Evolutionary conservation across 2,888 invertebrate species (phyloP), one percentile per base, ranked within the genome.

Genomic region (Tenthredo livida): DNA sequence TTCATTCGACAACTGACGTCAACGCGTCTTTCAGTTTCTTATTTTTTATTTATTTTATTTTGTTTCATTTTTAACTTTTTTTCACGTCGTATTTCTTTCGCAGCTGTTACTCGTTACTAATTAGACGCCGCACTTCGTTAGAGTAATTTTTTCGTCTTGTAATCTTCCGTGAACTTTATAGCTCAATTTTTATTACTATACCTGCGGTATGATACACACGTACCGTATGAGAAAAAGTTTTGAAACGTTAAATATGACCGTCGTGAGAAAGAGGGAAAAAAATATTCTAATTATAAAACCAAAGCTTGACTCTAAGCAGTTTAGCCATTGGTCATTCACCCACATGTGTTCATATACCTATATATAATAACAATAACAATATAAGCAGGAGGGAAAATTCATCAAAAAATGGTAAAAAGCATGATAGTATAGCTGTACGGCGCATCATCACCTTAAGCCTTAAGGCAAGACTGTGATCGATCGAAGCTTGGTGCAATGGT

Each of bases 401-500:
- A 33, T 33, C 33, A 29, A 29, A 29, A 29, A 29, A n/a, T n/a
- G n/a, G n/a, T n/a, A 4, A 33, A 33, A 33, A 33, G 2, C 33
- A 33, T 4, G 33, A 33, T 33, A 33, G 2, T 29, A 29, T 33
- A 33, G 1, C 1, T 1, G 29, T 33, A 33, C 33, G 33, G 3
- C 3, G 33, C 33, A 33, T 33, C 33, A 4, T 33, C 33, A 4
- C 4, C 33, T 33, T 33, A 33, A 33, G 33, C 4, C 47, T 73
- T 47, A 73, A 47, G 47, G 54, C n/a, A 54, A 12, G 12, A 43
- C 77, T 77, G 54, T 50, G 50, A 33, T 77, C 77, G 77, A 77
- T 77, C 77, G n/a, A 33, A 54, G 25, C 77, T 54, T n/a, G 17
- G 29, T 77, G 47, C 54, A 54, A 73, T 54, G 54, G 50, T 77